phyloP scores from a whole-genome alignment of 2,888 invertebrate genomes.

The Hermaeophaga mercurialis region DNA sequence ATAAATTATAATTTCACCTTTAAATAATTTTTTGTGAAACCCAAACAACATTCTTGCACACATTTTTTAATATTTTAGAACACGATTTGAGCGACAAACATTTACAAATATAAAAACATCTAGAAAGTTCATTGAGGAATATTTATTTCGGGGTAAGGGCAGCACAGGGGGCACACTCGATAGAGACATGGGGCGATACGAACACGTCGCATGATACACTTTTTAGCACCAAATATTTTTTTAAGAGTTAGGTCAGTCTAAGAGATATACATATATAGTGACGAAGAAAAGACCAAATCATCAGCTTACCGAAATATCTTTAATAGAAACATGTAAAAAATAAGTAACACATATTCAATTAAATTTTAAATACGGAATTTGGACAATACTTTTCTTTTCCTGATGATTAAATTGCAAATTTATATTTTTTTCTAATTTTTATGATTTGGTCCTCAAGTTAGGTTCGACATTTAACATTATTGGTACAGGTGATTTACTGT shows the following conservation, averaged over 20 bases:
- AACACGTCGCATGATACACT: conserved; percentile 26
- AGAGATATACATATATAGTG: conserved; percentile 11
- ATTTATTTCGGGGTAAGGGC: conserved; percentile 16
- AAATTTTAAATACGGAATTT: too few species aligned
- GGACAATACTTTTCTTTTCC: too few species aligned
- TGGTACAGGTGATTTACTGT: too few species aligned
- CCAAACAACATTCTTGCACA: conserved; percentile 28
- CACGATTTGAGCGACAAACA: conserved; percentile 57
- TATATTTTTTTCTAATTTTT: too few species aligned
- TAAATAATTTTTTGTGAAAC: conserved; percentile 5
- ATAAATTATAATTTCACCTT: too few species aligned
- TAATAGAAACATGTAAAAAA: not conserved
- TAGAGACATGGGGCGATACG: conserved; percentile 21
- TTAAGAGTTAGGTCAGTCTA: conserved; percentile 27
- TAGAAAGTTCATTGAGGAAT: conserved; percentile 45
- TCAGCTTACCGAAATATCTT: too few species aligned
- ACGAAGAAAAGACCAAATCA: conserved; percentile 3
- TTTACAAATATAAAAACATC: conserved; percentile 57
- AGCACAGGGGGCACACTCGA: conserved; percentile 2
- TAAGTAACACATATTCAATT: not conserved
- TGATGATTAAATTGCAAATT: too few species aligned
- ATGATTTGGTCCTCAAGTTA: too few species aligned
- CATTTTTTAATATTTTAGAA: conserved; percentile 45
- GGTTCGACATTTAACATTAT: too few species aligned
- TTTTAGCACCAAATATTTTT: conserved; percentile 30